Base-by-base conservation (phyloP, 2,113 vertebrate genomes). In the Tympanuchus pallidicinctus region DNA sequence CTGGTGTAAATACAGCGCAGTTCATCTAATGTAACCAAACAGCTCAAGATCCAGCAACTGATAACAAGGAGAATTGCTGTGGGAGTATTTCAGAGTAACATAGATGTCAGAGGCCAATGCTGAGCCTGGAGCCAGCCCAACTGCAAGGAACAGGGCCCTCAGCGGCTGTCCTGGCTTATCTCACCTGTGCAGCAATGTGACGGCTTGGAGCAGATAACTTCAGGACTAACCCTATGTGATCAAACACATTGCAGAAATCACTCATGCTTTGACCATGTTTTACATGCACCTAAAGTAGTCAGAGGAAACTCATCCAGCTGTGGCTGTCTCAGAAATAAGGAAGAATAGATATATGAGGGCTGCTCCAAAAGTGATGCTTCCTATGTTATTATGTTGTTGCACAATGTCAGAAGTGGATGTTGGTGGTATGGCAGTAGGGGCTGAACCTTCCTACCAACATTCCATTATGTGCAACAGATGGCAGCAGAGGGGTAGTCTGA, bases 101-200 rank as follows among this genome's bases (percentile, higher is more conserved):
- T 69, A 73, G 87, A 78, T 79, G n/a, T 71, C 56, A 81, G 86
- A 69, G 54, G 65, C 52, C 61, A 91, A 91, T 91, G 67, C 20
- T 5, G n/a, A 93, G 84, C 47, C 4, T 6, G 63, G 71, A 87
- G 11, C 28, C 22, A 36, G 70, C 1, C 19, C 36, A 38, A 57
- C 66, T 82, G 52, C 42, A 57, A 84, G 52, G 66, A 67, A 79
- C 52, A 0, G 1, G 43, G 57, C 56, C 75, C 65, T 21, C 0
- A 17, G 92, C 78, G 72, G 67, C 76, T 8, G 17, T 0, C 2
- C 28, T 2, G 1, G 56, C 73, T 92, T 88, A 86, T 92, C 92
- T 66, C 67, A 80, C 88, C 86, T 81, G 61, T 7, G 65, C 79
- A 90, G 88, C 71, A 72, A 75, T 67, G 32, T 4, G 42, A 67